A percentile compares a stretch with the other conserved stretches of the same genome.
phyloP scores from a whole-genome alignment of 2,888 invertebrate genomes.

The Drosophila mercatorum region DNA sequence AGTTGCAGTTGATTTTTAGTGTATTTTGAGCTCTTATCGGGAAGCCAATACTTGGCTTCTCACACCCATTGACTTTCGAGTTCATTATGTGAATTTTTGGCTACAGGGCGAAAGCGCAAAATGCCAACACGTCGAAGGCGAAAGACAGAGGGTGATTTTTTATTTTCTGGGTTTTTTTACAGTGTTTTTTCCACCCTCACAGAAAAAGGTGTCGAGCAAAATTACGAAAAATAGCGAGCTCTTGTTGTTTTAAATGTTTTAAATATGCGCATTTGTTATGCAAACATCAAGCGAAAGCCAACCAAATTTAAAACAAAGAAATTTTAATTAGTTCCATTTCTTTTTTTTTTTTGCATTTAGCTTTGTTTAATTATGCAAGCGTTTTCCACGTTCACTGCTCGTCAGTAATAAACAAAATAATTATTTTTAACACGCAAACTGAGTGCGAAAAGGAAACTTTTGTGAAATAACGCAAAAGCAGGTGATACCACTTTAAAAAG shows the following conservation, averaged over 20 bases:
- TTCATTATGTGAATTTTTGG: constrained; percentile 72
- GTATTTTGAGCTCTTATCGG: constrained; percentile 34
- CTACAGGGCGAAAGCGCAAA: constrained; percentile 56
- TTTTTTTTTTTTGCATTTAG: neutral
- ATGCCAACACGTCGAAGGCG: constrained; percentile 67
- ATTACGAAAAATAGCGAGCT: constrained; percentile 46
- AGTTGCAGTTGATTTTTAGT: constrained; percentile 34
- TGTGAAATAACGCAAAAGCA: neutral
- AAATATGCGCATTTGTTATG: constrained; percentile 54
- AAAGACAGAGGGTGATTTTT: constrained; percentile 31
- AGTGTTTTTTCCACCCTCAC: constrained; percentile 19
- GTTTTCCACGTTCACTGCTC: constrained; percentile 13
- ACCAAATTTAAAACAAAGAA: constrained; percentile 39
- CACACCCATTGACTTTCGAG: constrained; percentile 29
- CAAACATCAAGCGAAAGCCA: constrained; percentile 21
- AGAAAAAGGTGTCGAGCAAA: constrained; percentile 66
- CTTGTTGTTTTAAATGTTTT: constrained; percentile 55
- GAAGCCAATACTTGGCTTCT: constrained; percentile 33
- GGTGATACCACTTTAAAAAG: neutral
- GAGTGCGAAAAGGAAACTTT: neutral
- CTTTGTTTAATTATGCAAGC: constrained; percentile 57
- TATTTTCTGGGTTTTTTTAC: constrained; percentile 1
- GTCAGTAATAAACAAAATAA: constrained; percentile 51
- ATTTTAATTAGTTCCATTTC: constrained; percentile 67
- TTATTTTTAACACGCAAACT: constrained; percentile 17